These are phyloP conservation scores for Nebria ingens DNA, from an alignment of 1,140 invertebrate genomes.

Conservation along the genomic window DNA sequence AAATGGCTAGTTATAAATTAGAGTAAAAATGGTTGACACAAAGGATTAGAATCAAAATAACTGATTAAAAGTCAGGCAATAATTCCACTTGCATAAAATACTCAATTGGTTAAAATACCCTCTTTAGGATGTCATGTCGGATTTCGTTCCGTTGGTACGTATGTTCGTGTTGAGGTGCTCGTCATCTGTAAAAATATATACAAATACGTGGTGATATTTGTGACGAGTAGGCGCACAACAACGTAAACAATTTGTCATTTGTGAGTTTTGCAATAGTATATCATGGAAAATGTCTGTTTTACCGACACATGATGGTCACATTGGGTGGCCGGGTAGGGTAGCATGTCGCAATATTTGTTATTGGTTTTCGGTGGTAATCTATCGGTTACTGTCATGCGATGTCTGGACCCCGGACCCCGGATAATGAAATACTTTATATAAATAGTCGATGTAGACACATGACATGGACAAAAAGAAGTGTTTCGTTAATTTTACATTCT, in stretches of 20 bases:
- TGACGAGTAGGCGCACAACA: conserved; percentile 4
- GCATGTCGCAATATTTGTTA: neutral
- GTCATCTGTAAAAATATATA: conserved; percentile 12
- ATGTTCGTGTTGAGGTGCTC: conserved; percentile 15
- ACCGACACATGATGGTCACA: neutral
- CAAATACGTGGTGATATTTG: too few species aligned
- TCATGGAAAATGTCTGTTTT: too few species aligned
- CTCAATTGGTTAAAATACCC: neutral
- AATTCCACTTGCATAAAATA: neutral
- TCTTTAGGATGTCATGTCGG: conserved; percentile 10
- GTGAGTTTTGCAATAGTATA: neutral
- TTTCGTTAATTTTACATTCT: too few species aligned
- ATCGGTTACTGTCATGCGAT: neutral
- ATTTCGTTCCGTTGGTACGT: conserved; percentile 15
- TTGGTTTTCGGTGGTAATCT: neutral
- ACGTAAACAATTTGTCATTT: neutral
- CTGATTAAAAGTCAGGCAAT: too few species aligned
- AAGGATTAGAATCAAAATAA: too few species aligned
- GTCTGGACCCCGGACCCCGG: too few species aligned
- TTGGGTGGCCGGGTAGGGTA: neutral
- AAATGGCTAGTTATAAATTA: too few species aligned
- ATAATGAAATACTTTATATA: conserved; percentile 1
- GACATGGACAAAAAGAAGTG: too few species aligned
- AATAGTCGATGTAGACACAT: too few species aligned
- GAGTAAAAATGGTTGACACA: too few species aligned